phyloP scores from a whole-genome alignment of 2,797 vertebrate species.

The Yasuhikotakia modesta region DNA sequence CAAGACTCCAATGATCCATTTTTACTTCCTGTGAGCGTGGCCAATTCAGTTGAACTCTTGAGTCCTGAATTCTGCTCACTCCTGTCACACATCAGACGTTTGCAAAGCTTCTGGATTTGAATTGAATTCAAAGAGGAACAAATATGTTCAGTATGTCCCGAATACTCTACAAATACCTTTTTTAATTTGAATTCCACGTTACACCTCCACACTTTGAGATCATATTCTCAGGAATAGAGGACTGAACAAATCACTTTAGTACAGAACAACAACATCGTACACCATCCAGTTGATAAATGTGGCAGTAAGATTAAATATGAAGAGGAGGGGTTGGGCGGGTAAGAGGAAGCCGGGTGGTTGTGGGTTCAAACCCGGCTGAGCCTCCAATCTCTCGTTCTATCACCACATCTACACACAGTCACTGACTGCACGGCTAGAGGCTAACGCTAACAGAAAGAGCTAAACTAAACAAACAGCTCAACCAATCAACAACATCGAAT shows the following conservation, averaged over 20 bases:
- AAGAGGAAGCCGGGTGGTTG: conserved; percentile 31
- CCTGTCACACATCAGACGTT: not conserved
- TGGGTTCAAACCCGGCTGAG: conserved; percentile 50
- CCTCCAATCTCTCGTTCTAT: conserved; percentile 49
- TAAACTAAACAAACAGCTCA: conserved; percentile 46
- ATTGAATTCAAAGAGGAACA: not conserved
- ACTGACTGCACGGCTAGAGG: conserved; percentile 57
- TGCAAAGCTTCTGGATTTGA: not conserved
- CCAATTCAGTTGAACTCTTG: too few species aligned
- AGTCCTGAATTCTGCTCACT: too few species aligned
- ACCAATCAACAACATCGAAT: conserved; percentile 69
- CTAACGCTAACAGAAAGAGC: conserved; percentile 56
- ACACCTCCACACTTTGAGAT: not conserved
- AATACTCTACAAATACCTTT: conserved; percentile 6
- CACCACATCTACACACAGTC: conserved; percentile 59
- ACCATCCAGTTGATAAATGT: not conserved
- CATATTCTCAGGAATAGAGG: not conserved
- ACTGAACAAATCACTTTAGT: not conserved
- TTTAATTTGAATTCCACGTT: not conserved
- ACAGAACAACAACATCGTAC: not conserved
- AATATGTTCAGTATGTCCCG: not conserved
- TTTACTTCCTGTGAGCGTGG: too few species aligned
- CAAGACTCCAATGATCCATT: too few species aligned
- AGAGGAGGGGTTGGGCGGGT: conserved; percentile 12
- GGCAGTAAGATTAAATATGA: not conserved